Percentiles rank a stretch among this genome's conserved stretches.
Conservation (phyloP, 2,113 vertebrate species). For the Pterocles burchelli region DNA sequence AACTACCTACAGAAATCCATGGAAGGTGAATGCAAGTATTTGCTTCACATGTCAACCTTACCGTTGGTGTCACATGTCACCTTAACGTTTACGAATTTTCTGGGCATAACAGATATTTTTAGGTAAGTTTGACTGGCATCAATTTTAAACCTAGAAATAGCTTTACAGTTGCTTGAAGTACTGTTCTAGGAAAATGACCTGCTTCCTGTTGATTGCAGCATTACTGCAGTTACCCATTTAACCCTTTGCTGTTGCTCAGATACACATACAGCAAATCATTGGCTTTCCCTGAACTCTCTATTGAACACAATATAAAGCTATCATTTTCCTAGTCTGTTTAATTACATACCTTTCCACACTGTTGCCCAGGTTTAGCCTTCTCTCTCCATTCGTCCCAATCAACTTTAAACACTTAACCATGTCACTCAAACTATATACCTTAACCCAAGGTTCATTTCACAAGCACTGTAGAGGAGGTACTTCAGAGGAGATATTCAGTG, state of each 20-base stretch:
- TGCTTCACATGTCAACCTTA: neutral
- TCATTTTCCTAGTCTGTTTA: neutral
- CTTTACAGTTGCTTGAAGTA: neutral
- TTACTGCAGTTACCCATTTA: neutral
- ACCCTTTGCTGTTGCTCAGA: neutral
- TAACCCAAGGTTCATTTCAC: neutral
- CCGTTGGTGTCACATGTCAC: too few species aligned
- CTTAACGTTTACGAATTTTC: neutral
- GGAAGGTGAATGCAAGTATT: neutral
- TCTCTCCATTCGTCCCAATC: neutral
- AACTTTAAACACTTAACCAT: neutral
- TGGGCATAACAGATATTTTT: neutral
- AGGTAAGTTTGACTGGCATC: neutral
- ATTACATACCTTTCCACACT: rapidly evolving
- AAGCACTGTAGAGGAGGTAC: neutral
- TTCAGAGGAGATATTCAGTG: neutral
- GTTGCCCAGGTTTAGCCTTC: neutral
- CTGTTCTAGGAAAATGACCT: neutral
- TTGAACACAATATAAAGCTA: neutral
- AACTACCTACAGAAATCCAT: neutral
- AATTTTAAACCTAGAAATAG: neutral
- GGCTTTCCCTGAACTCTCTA: neutral
- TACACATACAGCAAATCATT: neutral
- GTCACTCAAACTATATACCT: neutral
- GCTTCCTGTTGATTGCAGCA: neutral